phyloP scores from a whole-genome alignment of 2,797 vertebrate genomes.

The Clarias platycephalus region DNA sequence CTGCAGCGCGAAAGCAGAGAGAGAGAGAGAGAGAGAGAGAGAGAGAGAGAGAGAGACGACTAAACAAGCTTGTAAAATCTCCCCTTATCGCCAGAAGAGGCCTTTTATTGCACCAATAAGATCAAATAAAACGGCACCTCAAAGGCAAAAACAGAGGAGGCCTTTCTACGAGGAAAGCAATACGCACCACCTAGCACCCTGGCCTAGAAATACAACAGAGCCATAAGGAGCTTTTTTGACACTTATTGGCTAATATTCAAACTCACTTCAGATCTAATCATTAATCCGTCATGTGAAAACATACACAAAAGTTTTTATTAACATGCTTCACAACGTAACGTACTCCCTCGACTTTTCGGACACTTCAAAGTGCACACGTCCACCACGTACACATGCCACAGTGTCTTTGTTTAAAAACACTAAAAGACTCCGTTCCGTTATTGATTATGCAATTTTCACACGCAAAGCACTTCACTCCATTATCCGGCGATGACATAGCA shows the following conservation, averaged over 20 bases:
- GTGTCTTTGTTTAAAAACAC: constrained; percentile 32
- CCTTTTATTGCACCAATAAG: constrained; percentile 52
- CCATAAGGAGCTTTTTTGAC: constrained; percentile 8
- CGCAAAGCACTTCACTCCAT: constrained; percentile 28
- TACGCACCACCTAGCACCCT: neutral
- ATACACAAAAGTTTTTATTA: neutral
- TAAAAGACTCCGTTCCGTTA: constrained; percentile 41
- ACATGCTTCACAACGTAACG: neutral
- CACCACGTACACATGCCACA: neutral
- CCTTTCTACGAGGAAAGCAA: constrained; percentile 30
- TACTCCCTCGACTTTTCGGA: neutral
- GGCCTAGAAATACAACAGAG: constrained; percentile 21
- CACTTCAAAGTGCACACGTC: neutral
- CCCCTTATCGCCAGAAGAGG: constrained; percentile 52
- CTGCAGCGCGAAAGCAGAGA: constrained; percentile 19
- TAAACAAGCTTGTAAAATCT: constrained; percentile 51
- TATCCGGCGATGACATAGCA: constrained; percentile 48
- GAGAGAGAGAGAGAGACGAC: constrained; percentile 4
- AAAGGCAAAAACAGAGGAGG: constrained; percentile 44
- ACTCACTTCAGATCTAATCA: constrained; percentile 2
- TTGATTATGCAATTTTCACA: constrained; percentile 43
- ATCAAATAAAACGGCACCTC: constrained; percentile 55
- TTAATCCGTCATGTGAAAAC: neutral
- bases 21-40: constrained; percentile 1
- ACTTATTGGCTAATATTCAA: constrained; percentile 20